Conservation (phyloP, 2,113 vertebrate species). For the Tachycineta bicolor region DNA sequence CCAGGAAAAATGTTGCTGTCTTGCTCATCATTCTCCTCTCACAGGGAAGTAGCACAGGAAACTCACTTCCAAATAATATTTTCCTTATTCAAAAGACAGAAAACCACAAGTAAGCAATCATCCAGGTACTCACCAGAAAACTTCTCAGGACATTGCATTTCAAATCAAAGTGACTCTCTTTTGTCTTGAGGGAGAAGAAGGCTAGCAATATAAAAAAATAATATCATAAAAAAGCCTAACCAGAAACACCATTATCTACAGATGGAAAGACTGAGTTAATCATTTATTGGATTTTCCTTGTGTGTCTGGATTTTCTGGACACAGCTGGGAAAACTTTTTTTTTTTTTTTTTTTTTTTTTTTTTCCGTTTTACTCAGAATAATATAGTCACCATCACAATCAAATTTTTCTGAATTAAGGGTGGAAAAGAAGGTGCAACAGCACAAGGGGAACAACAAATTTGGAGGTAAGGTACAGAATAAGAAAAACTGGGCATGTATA, state of each 20-base stretch:
- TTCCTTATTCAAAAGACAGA: neutral
- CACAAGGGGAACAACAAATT: neutral
- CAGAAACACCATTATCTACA: neutral
- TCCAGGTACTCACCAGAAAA: neutral
- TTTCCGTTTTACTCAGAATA: neutral
- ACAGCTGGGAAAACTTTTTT: neutral
- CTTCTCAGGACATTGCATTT: neutral
- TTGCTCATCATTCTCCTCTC: neutral
- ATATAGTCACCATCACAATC: neutral
- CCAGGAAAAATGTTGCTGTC: neutral
- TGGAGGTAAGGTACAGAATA: neutral
- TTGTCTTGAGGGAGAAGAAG: neutral
- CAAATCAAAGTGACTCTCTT: neutral
- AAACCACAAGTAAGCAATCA: neutral
- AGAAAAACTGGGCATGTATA: neutral
- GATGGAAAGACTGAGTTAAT: slow-evolving; percentile 35
- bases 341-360: neutral
- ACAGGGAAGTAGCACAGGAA: neutral
- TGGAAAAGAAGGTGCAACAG: neutral
- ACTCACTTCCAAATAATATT: neutral
- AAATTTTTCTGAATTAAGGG: neutral
- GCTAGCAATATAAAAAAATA: neutral
- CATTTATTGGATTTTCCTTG: neutral
- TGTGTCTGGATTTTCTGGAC: neutral
- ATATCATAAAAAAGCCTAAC: neutral